Conservation (phyloP, 2,113 vertebrate genomes). For the Sorex fumeus region DNA sequence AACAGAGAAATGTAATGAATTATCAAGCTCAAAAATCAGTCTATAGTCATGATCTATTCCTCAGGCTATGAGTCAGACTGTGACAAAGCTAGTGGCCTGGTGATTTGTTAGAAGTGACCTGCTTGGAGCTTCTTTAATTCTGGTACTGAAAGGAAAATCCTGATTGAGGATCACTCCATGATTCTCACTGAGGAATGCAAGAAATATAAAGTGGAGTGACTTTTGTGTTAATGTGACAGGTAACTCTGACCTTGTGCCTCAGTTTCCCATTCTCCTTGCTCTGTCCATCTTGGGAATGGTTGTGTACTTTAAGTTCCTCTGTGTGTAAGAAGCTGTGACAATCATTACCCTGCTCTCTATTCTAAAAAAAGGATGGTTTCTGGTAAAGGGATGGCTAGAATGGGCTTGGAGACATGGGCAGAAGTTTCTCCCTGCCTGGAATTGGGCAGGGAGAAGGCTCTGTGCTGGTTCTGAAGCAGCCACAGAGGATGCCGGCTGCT, state of each 20-base stretch:
- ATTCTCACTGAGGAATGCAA: not conserved
- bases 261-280: not conserved
- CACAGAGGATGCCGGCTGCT: not conserved
- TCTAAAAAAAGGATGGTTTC: not conserved
- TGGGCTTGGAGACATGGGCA: rapidly evolving
- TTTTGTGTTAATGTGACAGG: not conserved
- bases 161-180: too few species aligned
- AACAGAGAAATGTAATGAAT: not conserved
- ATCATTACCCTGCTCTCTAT: not conserved
- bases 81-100: not conserved
- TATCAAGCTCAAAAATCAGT: not conserved
- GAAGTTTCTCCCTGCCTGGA: not conserved
- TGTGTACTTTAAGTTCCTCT: not conserved
- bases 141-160: not conserved
- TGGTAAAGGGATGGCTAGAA: not conserved
- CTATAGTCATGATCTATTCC: not conserved
- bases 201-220: not conserved
- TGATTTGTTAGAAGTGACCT: not conserved
- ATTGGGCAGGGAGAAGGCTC: not conserved
- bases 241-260: not conserved
- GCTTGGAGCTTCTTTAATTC: not conserved
- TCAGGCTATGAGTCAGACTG: not conserved
- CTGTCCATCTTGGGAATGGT: not conserved
- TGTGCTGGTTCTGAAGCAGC: not conserved
- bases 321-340: not conserved